Evolutionary conservation across 2,888 invertebrate species (phyloP), one percentile per base, ranked within the genome.

Genomic region (Acleris literana): DNA sequence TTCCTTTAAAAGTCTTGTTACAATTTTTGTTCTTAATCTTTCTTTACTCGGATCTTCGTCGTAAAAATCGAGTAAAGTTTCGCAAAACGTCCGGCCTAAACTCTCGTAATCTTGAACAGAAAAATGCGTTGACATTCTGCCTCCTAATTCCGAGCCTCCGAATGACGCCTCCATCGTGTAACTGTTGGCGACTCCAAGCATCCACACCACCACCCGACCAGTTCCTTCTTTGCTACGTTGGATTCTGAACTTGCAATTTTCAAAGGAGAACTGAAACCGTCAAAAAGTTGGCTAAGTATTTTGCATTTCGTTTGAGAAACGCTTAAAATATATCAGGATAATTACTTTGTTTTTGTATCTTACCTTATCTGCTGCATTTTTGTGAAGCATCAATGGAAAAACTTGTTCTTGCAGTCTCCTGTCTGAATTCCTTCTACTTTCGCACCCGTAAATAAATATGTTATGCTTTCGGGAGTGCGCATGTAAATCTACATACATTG

Each of bases 101-200:
- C 96, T 92, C 77, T 93, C 93, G 68, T 90, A 93, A 71, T 93
- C 93, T 82, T 93, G 93, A n/a, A 95, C 95, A 29, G 95, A 95
- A 82, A 98, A 98, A 85, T 98, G 98, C 20, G 97, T 97, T 5
- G 96, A 96, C 74, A 94, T 93, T 81, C 97, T 94, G 53, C 96
- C 95, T 3, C 97, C 97, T 64, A 98, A 87, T 71, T 95, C 95
- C 2, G 98, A 97, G 11, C 98, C 99, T 59, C 97, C 97, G 85
- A 98, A 97, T 0, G 98, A 98, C 7, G 98, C 98, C 91, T 99
- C 99, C 94, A 99, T 95, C 5, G 98, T 99, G 83, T 97, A 99
- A 85, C 98, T 98, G 80, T 98, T 98, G 66, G 96, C 95, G 54
- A 98, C 97, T 25, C 98, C 98, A 94, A 98, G 95, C 94, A 98